Evolutionary conservation across 2,113 vertebrate genomes (phyloP), one percentile per base, ranked within the genome.

Genomic region (Notiomystis cincta): DNA sequence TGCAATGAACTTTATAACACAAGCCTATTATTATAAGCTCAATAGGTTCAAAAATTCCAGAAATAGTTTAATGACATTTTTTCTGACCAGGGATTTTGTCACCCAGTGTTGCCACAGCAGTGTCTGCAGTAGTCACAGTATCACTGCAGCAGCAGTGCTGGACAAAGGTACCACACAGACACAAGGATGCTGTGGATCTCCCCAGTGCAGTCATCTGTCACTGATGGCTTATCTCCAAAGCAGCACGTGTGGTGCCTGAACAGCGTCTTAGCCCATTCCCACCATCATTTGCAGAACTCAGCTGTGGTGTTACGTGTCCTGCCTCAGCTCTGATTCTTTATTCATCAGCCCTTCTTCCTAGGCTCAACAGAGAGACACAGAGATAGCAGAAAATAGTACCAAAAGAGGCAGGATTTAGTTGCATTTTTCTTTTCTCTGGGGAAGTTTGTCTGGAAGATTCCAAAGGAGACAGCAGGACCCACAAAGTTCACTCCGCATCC

Each of bases 191-290:
- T 62, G 44, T 80, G 78, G 73, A 53, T 85, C 94, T 95, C 72
- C 40, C 53, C 91, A 78, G 51, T 71, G 83, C 80, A 48, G 30
- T 96, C 91, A 81, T 92, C 88, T 89, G 91, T 79, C 87, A 76
- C 4, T 31, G 81, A 91, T 96, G 91, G 87, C 89, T 87, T 95
- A 72, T 87, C 93, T 83, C 94, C 95, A 96, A 82, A 84, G 81
- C 77, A 92, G 69, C 84, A 86, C 44, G 15, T 89, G 95, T 4
- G 1, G 57, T 45, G 80, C 57, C 83, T 84, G 93, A 95, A 83
- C 89, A 87, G 69, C 13, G 1, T 75, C 57, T 54, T 33, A 31
- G 6, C 64, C 56, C 78, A 53, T 85, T 93, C 69, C 61, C 77
- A 89, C 53, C 77, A 40, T 42, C 57, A 9, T 53, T 47, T 79